phyloP scores from a whole-genome alignment of 1,140 invertebrate species.

The Gyrodactylus bullatarudis region DNA sequence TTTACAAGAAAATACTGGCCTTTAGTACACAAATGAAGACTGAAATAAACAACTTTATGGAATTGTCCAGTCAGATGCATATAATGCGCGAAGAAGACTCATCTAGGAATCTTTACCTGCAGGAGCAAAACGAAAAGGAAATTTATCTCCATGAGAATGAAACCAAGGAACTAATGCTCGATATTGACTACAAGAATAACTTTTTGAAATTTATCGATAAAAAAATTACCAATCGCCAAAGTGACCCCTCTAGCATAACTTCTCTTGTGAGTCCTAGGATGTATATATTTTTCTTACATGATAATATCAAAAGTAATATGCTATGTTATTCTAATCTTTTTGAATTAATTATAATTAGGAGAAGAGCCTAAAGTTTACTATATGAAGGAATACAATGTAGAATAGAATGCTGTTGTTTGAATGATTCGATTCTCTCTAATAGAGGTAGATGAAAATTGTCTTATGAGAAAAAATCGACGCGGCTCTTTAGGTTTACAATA shows the following conservation, averaged over 20 bases:
- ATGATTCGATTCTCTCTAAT: no score
- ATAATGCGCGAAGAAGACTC: not conserved
- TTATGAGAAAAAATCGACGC: no score
- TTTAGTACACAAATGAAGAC: not conserved
- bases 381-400: no score
- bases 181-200: not conserved
- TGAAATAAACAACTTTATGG: not conserved
- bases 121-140: not conserved
- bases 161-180: not conserved
- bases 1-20: not conserved
- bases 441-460: no score
- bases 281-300: no score
- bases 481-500: no score
- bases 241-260: not conserved
- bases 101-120: not conserved
- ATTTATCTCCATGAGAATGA: not conserved
- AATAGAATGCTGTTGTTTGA: no score
- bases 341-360: no score
- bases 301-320: no score
- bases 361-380: no score
- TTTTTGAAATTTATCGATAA: not conserved
- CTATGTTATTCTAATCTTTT: no score
- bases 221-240: not conserved
- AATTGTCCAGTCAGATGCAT: not conserved
- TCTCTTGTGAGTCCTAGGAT: no score